Base-by-base conservation (phyloP, 2,797 vertebrate genomes). In the Rhadinocentrus ornatus region DNA sequence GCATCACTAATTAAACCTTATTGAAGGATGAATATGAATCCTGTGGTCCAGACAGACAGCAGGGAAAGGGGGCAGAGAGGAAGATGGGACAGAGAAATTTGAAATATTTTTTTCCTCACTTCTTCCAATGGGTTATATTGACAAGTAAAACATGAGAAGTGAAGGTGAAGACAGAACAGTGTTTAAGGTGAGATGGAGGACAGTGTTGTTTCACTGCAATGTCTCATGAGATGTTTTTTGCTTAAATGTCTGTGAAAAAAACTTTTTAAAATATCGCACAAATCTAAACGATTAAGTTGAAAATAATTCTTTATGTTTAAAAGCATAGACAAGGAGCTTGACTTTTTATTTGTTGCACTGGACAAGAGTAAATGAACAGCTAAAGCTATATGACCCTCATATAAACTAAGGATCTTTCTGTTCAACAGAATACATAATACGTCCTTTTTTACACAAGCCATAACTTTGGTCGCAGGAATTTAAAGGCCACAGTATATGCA, bases 1-100 rank as follows among this genome's bases (percentile, higher is more conserved):
- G 96, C 96, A 97, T 97, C 95, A 96, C 96, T 96, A 97, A 99
- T 98, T 96, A 98, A 97, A 95, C 92, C 95, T 96, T 94, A 96
- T 96, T 94, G 94, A 94, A 94, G 95, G 94, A 96, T 96, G 96
- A 97, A 96, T 96, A 97, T 96, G 97, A 97, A 96, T 96, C 93
- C 94, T 93, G 93, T 90, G 92, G 91, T 93, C 90, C 93, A 94
- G 91, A 93, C 78, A 71, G 85, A 89, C 59, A 75, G 86, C 56
- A 58, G 81, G 83, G 85, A 73, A 75, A 75, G 83, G 80, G 73
- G 66, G 69, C 44, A 61, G 76, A 66, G 62, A 54, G 73, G 61
- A 74, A 75, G 69, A 73, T 26, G 37, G 62, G 76, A 83, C 71
- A 72, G 84, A 81, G 83, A 83, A 84, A 78, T 84, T 80, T 66